Evolutionary conservation across 2,113 vertebrate genomes (phyloP).

Genomic region (Thunnus thynnus): DNA sequence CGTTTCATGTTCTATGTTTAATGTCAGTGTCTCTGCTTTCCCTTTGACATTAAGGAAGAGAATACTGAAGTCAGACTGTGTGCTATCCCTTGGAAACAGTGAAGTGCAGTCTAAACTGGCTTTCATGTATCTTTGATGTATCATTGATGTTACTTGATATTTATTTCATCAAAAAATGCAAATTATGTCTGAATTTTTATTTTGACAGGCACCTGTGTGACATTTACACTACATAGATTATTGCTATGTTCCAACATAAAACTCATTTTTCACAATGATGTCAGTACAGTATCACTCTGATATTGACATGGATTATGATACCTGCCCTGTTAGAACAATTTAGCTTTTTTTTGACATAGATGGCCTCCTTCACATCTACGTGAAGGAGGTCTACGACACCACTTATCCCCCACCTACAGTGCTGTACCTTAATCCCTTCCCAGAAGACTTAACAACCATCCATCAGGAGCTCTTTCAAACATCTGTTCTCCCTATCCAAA

Average conservation of each 20-base stretch:
- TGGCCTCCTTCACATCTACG: too few species aligned
- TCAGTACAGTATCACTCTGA: not conserved
- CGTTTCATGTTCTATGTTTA: conserved; percentile 10
- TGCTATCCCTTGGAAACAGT: not conserved
- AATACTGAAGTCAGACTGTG: conserved; percentile 3
- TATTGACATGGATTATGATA: too few species aligned
- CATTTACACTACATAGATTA: not conserved
- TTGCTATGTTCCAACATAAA: not conserved
- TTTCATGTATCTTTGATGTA: conserved; percentile 11
- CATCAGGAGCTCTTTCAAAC: too few species aligned
- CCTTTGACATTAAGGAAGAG: not conserved
- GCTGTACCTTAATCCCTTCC: too few species aligned
- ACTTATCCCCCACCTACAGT: too few species aligned
- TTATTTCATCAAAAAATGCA: not conserved
- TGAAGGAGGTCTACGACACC: too few species aligned
- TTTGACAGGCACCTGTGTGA: conserved; percentile 1
- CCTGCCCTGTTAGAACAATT: too few species aligned
- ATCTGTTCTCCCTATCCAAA: too few species aligned
- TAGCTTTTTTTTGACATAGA: too few species aligned
- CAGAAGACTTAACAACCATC: too few species aligned
- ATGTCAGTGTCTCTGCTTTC: not conserved
- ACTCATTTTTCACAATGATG: not conserved
- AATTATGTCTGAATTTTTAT: not conserved
- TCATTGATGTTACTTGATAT: not conserved
- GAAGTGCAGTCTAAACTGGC: not conserved